Base-by-base conservation (phyloP, 2,888 invertebrate genomes). In the Chymomyza fuscimana region DNA sequence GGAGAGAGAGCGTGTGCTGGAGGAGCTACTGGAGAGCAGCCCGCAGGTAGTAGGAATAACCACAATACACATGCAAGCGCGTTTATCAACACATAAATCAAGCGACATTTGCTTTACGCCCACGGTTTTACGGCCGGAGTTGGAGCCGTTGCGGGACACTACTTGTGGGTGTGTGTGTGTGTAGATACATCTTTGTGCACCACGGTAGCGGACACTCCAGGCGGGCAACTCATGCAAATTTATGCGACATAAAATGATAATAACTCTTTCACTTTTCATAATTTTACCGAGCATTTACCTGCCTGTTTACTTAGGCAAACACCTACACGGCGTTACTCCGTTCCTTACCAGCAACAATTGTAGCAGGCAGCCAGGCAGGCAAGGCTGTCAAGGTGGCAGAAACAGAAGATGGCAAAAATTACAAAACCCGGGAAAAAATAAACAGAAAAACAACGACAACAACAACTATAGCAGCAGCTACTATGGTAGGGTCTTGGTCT, bases 221-320 rank as follows among this genome's bases (percentile, higher is more conserved):
- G 74, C 72, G 76, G 71, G 72, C 65, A 69, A 64, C 63, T 67
- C 76, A 81, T 79, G 80, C 70, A 82, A 82, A 82, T 82, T 82
- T 82, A 82, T 82, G 82, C 76, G 75, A 79, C 82, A 82, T 82
- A 82, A 82, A 82, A 82, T 82, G 79, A 82, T 82, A 82, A 82
- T 82, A 82, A 80, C 79, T 82, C 80, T 79, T 82, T 81, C 80
- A 77, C 82, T 80, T 81, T 81, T 80, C 80, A 80, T 80, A 81
- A 80, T 81, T 81, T 81, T 68, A 77, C 71, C 70, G 72, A 76
- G 80, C 77, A 78, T 80, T 81, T 81, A 79, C 81, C 78, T 76
- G 77, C 73, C 75, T 80, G 82, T 76, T 77, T 76, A 75, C 73
- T 69, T 69, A 72, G 73, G 19, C 64, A 67, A 51, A 63, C 50